Evolutionary conservation across 1,140 invertebrate genomes (phyloP).

Genomic region (Drosophila bocqueti): DNA sequence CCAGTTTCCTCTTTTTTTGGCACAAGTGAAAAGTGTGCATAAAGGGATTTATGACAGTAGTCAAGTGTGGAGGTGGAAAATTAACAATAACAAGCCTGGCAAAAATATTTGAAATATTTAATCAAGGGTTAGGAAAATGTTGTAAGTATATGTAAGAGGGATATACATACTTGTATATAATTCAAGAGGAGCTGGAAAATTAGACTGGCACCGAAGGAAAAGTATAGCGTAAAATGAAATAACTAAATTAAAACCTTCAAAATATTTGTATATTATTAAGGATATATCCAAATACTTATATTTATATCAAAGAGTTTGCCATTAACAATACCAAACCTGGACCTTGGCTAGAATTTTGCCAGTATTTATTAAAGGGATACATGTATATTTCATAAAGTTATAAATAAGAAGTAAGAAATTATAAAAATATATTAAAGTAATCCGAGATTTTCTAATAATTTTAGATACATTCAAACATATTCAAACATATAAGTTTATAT

Average conservation of each 20-base stretch:
- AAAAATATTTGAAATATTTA: conserved; percentile 2
- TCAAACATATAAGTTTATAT: no score
- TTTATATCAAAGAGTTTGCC: no score
- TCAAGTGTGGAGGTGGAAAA: conserved; percentile 18
- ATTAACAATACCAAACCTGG: no score
- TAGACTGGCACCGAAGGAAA: no score
- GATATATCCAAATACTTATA: no score
- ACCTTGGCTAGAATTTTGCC: no score
- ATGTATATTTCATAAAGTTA: no score
- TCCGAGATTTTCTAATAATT: no score
- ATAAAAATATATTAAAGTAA: no score
- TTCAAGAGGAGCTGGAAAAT: not conserved
- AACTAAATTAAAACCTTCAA: not conserved
- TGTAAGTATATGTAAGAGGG: not conserved
- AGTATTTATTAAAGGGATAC: no score
- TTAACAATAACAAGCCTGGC: conserved; percentile 3
- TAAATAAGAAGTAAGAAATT: no score
- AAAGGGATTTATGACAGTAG: conserved; percentile 28
- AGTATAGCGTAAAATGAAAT: not conserved
- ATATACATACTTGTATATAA: not conserved
- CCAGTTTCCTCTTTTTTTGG: conserved; percentile 5
- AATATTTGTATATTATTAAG: not conserved
- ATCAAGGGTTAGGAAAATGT: not conserved
- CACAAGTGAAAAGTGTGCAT: conserved; percentile 27
- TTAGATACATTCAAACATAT: no score